A percentile compares a stretch with the other conserved stretches of the same genome.
These are phyloP conservation scores for Ellobium chinense DNA, from an alignment of 2,888 invertebrate genomes.

Conservation along the genomic window DNA sequence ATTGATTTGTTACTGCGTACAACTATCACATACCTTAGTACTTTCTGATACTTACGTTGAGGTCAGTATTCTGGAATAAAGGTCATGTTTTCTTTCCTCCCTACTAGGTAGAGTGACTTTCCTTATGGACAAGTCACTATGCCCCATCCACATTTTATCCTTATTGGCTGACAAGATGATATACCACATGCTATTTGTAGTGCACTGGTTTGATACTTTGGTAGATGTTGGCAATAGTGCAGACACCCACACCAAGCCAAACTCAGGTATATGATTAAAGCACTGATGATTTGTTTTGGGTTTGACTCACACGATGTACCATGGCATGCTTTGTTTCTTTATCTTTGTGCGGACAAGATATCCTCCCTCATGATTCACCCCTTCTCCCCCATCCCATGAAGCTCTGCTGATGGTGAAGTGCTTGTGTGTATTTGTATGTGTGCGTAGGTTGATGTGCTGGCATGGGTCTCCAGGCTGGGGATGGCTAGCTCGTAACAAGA, in stretches of 20 bases:
- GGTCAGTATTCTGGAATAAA: not conserved
- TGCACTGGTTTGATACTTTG: too few relatives aligned
- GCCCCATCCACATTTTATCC: too few relatives aligned
- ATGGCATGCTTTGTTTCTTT: slow-evolving; percentile 2
- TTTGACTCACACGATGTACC: slow-evolving; percentile 12
- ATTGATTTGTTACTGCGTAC: too few relatives aligned
- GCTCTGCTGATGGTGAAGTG: not conserved
- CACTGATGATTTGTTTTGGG: not conserved
- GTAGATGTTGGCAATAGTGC: too few relatives aligned
- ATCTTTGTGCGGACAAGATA: not conserved
- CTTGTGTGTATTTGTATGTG: not conserved
- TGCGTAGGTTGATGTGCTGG: not conserved
- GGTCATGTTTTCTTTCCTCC: not conserved
- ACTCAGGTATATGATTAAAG: not conserved
- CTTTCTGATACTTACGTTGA: not conserved
- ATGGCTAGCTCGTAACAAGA: too few relatives aligned
- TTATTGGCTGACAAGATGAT: too few relatives aligned
- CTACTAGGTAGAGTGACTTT: not conserved
- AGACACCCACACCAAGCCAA: not conserved
- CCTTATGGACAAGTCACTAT: not conserved
- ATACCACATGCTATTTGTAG: too few relatives aligned
- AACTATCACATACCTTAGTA: not conserved
- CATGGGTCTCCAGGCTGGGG: not conserved
- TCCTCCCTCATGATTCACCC: not conserved
- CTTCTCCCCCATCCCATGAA: not conserved